Percentiles rank a stretch among this genome's conserved stretches.
Evolutionary conservation across 2,888 invertebrate genomes (phyloP).

Genomic region (Leptopilina myrica): DNA sequence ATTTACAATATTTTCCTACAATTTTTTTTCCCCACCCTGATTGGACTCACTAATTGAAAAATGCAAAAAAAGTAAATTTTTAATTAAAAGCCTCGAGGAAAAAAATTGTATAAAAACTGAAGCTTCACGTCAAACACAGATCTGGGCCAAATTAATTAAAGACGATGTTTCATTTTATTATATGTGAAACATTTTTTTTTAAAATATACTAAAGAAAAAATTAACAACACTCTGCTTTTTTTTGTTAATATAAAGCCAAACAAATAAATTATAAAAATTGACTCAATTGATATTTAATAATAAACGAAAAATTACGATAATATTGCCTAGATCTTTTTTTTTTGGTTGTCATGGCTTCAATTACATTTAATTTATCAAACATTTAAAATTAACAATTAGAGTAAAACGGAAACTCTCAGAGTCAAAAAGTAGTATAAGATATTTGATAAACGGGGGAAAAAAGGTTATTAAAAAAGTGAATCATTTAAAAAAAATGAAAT

Average conservation of each 20-base stretch:
- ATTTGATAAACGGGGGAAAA: neutral
- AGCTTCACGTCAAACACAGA: conserved; percentile 23
- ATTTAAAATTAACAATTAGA: conserved; percentile 18
- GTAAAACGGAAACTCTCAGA: conserved; percentile 28
- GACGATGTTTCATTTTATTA: neutral
- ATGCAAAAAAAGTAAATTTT: conserved; percentile 6
- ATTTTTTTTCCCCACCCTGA: conserved; percentile 14
- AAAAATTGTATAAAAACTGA: conserved; percentile 3
- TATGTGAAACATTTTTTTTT: neutral
- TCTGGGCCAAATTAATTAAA: conserved; percentile 13
- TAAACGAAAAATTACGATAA: conserved; percentile 21
- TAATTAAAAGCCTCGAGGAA: conserved; percentile 26
- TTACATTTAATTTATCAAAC: conserved; percentile 8
- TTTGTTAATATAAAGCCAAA: conserved; percentile 10
- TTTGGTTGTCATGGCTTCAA: conserved; percentile 18
- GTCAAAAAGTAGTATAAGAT: conserved; percentile 9
- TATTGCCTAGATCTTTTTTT: conserved; percentile 7
- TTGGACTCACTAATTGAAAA: conserved; percentile 17
- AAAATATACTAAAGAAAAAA: conserved; percentile 22
- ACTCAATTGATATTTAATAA: conserved; percentile 5
- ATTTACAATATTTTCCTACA: conserved; percentile 42
- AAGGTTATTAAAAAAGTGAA: conserved; percentile 5
- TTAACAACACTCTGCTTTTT: conserved; percentile 10
- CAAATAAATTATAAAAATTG: neutral
- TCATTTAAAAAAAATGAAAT: conserved; percentile 24